phyloP scores from a whole-genome alignment of 2,797 vertebrate genomes.

The Zalophus californianus region DNA sequence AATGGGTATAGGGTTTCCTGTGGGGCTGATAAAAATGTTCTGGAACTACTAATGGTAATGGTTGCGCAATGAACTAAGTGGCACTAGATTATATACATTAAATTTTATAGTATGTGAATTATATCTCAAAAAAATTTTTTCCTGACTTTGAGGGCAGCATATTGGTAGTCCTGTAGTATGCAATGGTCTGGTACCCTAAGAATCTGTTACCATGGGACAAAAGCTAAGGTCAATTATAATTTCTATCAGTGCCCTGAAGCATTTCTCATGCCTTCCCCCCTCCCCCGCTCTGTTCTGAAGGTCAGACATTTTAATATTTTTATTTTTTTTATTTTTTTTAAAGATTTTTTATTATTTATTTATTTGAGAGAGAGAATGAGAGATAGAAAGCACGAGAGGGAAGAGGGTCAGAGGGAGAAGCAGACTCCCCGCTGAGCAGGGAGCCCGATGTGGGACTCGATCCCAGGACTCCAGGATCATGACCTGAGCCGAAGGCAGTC shows the following conservation, averaged over 20 bases:
- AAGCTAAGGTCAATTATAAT: slow-evolving; percentile 41
- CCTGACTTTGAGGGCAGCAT: neutral
- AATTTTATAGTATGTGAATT: neutral
- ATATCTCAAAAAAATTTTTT: neutral
- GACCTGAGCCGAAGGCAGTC: too few relatives aligned
- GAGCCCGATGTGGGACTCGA: too few relatives aligned
- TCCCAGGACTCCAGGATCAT: too few relatives aligned
- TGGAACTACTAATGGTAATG: neutral
- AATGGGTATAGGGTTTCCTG: neutral
- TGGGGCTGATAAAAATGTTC: slow-evolving; percentile 11
- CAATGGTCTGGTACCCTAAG: slow-evolving; percentile 6
- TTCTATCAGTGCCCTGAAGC: neutral
- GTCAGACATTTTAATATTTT: slow-evolving; percentile 50
- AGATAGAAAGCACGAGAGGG: too few relatives aligned
- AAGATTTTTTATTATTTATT: too few relatives aligned
- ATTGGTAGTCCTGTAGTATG: neutral
- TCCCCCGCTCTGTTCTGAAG: neutral
- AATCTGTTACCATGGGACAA: slow-evolving; percentile 1
- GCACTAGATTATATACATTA: neutral
- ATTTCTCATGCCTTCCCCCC: neutral
- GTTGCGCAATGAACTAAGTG: neutral
- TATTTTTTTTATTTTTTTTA: too few relatives aligned
- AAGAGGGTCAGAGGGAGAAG: too few relatives aligned
- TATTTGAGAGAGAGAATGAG: too few relatives aligned
- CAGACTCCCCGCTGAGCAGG: too few relatives aligned